phyloP scores from a whole-genome alignment of 2,888 invertebrate genomes.

The Torymus aiolomorphi region DNA sequence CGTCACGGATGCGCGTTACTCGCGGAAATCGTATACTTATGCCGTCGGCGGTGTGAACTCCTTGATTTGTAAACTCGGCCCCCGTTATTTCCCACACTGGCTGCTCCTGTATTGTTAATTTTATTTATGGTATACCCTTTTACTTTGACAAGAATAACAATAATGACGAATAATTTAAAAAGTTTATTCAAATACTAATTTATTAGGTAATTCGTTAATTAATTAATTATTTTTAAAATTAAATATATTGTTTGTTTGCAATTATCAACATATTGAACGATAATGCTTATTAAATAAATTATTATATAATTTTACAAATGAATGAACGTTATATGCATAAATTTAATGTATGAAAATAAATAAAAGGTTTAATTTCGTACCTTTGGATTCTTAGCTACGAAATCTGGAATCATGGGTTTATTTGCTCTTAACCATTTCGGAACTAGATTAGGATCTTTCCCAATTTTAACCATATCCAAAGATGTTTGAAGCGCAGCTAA shows the following conservation, averaged over 20 bases:
- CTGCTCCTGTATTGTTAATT: slow-evolving; percentile 77
- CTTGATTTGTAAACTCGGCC: slow-evolving; percentile 87
- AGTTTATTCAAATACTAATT: no score
- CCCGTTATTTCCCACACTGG: slow-evolving; percentile 98
- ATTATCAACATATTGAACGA: no score
- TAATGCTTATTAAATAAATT: no score
- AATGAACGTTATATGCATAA: no score
- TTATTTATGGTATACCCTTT: not conserved
- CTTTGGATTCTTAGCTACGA: slow-evolving; percentile 89
- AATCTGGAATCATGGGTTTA: slow-evolving; percentile 92
- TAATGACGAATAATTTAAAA: no score
- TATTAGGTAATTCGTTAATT: no score
- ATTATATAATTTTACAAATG: no score
- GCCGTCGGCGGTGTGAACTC: slow-evolving; percentile 92
- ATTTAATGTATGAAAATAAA: not conserved
- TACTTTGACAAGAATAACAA: no score
- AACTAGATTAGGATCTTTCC: slow-evolving; percentile 82
- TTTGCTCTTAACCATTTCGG: slow-evolving; percentile 91
- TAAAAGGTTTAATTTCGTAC: slow-evolving; percentile 63
- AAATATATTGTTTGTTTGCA: no score
- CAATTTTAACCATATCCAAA: slow-evolving; percentile 87
- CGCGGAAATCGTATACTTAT: slow-evolving; percentile 96
- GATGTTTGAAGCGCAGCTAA: slow-evolving; percentile 85
- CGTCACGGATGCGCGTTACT: slow-evolving; percentile 87
- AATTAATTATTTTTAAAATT: no score